A percentile compares a stretch with the other conserved stretches of the same genome.
These are phyloP conservation scores for Helicorthomorpha holstii DNA, from an alignment of 1,140 invertebrate genomes.

Conservation along the genomic window DNA sequence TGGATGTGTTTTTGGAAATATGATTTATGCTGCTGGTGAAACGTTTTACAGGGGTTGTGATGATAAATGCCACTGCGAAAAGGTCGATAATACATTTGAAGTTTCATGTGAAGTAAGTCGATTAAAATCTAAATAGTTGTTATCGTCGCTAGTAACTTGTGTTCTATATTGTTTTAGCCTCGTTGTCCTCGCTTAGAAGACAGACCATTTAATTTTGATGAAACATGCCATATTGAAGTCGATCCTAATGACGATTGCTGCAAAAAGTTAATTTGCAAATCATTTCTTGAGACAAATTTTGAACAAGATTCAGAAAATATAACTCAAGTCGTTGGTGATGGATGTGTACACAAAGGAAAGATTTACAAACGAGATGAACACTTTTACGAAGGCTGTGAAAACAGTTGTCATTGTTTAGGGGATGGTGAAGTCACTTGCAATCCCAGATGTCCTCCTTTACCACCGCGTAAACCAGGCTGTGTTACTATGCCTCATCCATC, in stretches of 20 bases:
- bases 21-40: constrained; percentile 48
- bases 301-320: constrained; percentile 6
- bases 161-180: too few species aligned
- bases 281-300: constrained; percentile 16
- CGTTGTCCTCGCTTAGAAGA: not conserved
- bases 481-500: not conserved
- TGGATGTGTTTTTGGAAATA: constrained; percentile 55
- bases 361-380: constrained; percentile 41
- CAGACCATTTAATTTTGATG: not conserved
- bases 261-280: constrained; percentile 61
- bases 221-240: constrained; percentile 31
- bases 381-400: constrained; percentile 50
- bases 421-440: constrained; percentile 46
- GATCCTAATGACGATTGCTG: constrained; percentile 66
- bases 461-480: not conserved
- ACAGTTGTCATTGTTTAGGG: constrained; percentile 48
- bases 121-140: too few species aligned
- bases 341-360: constrained; percentile 38
- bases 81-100: constrained; percentile 33
- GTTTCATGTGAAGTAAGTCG: constrained; percentile 51
- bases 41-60: constrained; percentile 60
- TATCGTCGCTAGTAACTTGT: too few species aligned
- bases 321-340: constrained; percentile 6
- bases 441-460: constrained; percentile 22
- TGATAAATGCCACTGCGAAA: constrained; percentile 53